Evolutionary conservation across 2,888 invertebrate genomes (phyloP), one percentile per base, ranked within the genome.

Genomic region (Buathra laborator): DNA sequence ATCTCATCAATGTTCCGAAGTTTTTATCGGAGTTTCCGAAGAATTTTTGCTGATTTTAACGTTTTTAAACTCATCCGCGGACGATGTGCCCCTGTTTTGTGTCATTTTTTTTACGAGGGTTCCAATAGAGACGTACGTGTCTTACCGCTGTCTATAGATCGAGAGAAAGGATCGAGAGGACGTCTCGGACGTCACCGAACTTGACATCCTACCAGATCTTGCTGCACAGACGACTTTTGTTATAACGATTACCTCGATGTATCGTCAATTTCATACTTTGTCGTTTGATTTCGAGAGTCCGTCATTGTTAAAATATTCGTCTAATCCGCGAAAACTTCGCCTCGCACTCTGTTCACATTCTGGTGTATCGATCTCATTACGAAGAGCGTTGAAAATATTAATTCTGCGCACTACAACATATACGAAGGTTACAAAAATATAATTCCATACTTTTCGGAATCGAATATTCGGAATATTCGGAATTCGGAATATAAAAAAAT

Each of bases 81-180:
- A 37, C 9, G 37, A 37, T 37, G 37, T 37, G 37, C 37, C 37
- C 37, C 9, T 7, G 37, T 37, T 37, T 5, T 37, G 5, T 37
- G 37, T 37, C 5, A 7, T 37, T 37, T 37, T 37, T 37, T 37
- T 86, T 86, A 79, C 84, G 84, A 87, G 84, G 82, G 77, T 83
- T 62, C 51, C 68, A 16, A 29, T 77, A 4, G 12, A 81, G 48
- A 68, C 43, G 80, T 76, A 83, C 86, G 85, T 86, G 83, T 83
- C 59, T 79, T 44, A 12, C 29, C 14, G 29, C 14, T 32, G 12
- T 29, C 5, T 10, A 10, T 29, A 3, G 1, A 3, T 16, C 4
- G 46, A 43, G 43, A 59, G 56, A 24, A 56, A 16, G 64, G 64
- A 48, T 67, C n/a, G 72, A 37, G 29, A 29, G 14, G 32, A 4